Conservation (phyloP, 2,888 invertebrate genomes). For the Morinoia aosen region DNA sequence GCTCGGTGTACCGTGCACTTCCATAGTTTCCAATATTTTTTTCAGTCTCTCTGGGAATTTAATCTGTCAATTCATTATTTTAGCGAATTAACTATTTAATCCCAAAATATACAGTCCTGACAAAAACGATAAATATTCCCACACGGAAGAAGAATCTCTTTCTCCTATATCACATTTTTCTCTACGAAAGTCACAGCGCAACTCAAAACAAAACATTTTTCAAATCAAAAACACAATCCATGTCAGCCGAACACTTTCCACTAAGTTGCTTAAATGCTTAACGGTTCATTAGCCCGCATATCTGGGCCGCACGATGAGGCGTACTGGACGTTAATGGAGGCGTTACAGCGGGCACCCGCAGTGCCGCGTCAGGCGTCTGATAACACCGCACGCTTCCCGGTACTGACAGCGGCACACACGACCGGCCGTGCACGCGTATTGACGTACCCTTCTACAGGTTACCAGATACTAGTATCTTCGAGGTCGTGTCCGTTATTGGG, state of each 20-base stretch:
- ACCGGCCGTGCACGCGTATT: not conserved
- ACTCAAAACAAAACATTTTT: not conserved
- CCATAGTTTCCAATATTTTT: not conserved
- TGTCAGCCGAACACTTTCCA: not conserved
- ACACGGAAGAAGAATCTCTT: not conserved
- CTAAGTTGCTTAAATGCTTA: not conserved
- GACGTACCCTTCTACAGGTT: not conserved
- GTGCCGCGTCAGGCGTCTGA: not conserved
- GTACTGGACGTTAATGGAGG: not conserved
- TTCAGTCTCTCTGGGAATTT: not conserved
- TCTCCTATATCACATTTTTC: not conserved
- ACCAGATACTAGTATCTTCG: not conserved
- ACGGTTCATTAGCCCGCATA: not conserved
- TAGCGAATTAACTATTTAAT: not conserved
- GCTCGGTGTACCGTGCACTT: not conserved
- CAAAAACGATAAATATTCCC: no score
- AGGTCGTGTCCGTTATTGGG: not conserved
- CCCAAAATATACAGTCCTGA: no score
- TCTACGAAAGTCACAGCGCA: not conserved
- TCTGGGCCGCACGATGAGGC: not conserved
- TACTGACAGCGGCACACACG: not conserved
- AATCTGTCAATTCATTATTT: not conserved
- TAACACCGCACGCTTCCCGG: not conserved
- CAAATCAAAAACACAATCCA: not conserved
- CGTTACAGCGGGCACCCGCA: not conserved